Base-by-base conservation (phyloP, 1,140 invertebrate species). In the Drosophila funebris region DNA sequence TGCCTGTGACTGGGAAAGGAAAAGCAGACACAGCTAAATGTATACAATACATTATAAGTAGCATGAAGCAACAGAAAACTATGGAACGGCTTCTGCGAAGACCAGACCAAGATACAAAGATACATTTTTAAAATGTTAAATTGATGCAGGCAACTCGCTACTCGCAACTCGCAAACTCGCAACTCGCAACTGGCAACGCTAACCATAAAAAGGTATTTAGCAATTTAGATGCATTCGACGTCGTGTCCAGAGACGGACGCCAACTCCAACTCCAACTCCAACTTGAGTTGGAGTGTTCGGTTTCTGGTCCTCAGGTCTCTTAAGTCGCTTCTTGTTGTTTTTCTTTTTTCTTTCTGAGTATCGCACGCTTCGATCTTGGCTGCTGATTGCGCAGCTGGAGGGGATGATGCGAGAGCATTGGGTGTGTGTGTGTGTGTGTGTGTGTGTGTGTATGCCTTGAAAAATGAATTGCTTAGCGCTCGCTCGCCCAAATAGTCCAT, bases 191-290 rank as follows among this genome's bases (percentile, higher is more conserved):
- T 56, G 43, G 56, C 56, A 64, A 58, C 74, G 78, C 70, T 64
- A 78, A 88, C 83, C 83, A 88, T 88, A 88, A 88, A 88, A 88
- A 88, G 83, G 83, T 88, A 88, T 88, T 88, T 88, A 88, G 83
- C 83, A 88, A 88, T 88, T 88, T 88, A 88, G 83, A 88, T 88
- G 87, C 83, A 83, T 81, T 83, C 83, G 83, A 87, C 78, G 83
- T 87, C 79, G 75, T 84, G 80, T 73, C 72, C 69, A 52, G 66
- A 64, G 43, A 73, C 76, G 50, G 75, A 73, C 74, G 61, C 56
- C 58, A 50, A 16, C 52, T 67, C 29, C 36, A 43, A 36, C 36
- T 68, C 48, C 43, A 31, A 13, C 48, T 70, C 60, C 20, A 14
- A 31, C 37, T 22, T 24, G 37, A 37, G 64, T 22, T 20, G 22